phyloP scores from a whole-genome alignment of 2,888 invertebrate genomes.

The Sialis lutaria region DNA sequence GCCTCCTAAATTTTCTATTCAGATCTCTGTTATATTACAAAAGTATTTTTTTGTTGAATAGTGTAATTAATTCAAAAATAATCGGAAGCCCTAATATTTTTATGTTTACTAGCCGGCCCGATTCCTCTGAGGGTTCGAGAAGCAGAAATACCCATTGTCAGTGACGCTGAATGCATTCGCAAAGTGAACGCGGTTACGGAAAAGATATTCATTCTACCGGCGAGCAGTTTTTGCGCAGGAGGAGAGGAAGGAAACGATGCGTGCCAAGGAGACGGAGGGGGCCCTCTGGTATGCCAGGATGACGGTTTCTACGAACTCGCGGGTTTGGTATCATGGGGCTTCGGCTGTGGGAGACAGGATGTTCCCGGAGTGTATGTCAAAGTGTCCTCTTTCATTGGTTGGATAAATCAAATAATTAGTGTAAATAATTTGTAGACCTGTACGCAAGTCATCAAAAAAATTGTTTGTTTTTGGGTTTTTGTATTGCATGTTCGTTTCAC shows the following conservation, averaged over 20 bases:
- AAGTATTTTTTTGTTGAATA: no score
- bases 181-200: conserved; percentile 90
- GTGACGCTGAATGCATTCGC: conserved; percentile 79
- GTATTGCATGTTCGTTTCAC: no score
- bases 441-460: no score
- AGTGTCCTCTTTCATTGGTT: conserved; percentile 87
- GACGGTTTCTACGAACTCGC: conserved; percentile 86
- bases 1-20: no score
- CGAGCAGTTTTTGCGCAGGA: conserved; percentile 87
- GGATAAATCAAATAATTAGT: conserved; percentile 95
- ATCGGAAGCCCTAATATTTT: background rate
- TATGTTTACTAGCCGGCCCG: conserved; percentile 52
- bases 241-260: conserved; percentile 87
- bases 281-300: conserved; percentile 82
- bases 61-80: background rate
- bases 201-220: conserved; percentile 84
- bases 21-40: no score
- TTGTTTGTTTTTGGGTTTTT: no score
- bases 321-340: conserved; percentile 90
- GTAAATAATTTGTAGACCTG: conserved; percentile 64
- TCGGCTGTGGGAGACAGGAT: conserved; percentile 80
- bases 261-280: conserved; percentile 91
- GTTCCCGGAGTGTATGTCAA: conserved; percentile 96
- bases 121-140: conserved; percentile 79
- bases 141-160: conserved; percentile 82